These are phyloP conservation scores for Leucozona laternaria DNA, from an alignment of 2,888 invertebrate genomes.

Conservation along the genomic window DNA sequence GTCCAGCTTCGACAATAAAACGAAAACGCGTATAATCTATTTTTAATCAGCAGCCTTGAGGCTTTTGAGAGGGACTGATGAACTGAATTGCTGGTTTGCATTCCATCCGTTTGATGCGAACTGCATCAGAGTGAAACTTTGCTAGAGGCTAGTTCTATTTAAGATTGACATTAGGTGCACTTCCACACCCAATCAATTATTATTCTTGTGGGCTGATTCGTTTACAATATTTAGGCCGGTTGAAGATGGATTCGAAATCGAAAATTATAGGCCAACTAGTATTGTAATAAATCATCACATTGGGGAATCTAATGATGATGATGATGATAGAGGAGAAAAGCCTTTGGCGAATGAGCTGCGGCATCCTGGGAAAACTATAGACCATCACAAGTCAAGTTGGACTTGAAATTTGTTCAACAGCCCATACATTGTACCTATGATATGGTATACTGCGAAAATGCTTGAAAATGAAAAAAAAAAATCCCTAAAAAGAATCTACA, in stretches of 20 bases:
- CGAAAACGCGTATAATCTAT: constrained; percentile 65
- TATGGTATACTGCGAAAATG: too few relatives aligned
- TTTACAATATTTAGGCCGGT: constrained; percentile 27
- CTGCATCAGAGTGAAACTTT: constrained; percentile 18
- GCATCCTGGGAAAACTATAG: neutral
- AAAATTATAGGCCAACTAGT: constrained; percentile 50
- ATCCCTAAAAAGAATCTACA: too few relatives aligned
- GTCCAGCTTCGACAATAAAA: constrained; percentile 44
- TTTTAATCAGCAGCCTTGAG: constrained; percentile 71
- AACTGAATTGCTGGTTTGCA: constrained; percentile 27
- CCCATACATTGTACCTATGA: too few relatives aligned
- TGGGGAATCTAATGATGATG: constrained; percentile 7
- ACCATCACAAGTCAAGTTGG: neutral
- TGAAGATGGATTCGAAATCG: constrained; percentile 23
- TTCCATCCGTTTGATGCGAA: constrained; percentile 53
- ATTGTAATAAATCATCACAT: constrained; percentile 51
- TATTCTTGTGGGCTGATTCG: constrained; percentile 47
- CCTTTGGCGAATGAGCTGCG: constrained; percentile 1
- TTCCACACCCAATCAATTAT: constrained; percentile 70
- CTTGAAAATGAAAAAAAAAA: too few relatives aligned
- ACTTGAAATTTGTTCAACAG: too few relatives aligned
- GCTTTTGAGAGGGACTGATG: constrained; percentile 31
- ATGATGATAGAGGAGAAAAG: constrained; percentile 6
- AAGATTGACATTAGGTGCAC: constrained; percentile 60
- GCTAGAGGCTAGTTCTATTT: constrained; percentile 18